Conservation (phyloP, 2,888 invertebrate species). For the Lithophane leautieri region DNA sequence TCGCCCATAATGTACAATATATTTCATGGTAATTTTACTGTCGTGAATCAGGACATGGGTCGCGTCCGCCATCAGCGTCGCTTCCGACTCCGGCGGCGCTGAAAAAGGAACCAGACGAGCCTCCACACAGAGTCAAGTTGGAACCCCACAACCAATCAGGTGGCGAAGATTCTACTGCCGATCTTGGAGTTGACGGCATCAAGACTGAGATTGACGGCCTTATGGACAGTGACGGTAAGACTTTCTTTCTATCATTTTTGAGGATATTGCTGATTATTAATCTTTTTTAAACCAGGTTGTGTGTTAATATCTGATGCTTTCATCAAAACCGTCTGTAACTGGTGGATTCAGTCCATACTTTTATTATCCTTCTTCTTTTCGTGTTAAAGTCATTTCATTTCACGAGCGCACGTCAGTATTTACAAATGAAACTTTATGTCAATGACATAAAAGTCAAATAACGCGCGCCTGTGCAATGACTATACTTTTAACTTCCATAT, state of each 20-base stretch:
- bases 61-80: slow-evolving; percentile 88
- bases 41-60: slow-evolving; percentile 83
- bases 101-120: slow-evolving; percentile 88
- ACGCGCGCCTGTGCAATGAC: too few relatives aligned
- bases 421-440: too few relatives aligned
- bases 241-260: not conserved
- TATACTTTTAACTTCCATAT: too few relatives aligned
- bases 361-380: too few relatives aligned
- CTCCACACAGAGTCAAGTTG: slow-evolving; percentile 86
- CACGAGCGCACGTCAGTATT: too few relatives aligned
- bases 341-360: too few relatives aligned
- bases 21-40: not conserved
- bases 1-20: not conserved
- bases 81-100: slow-evolving; percentile 88
- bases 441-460: too few relatives aligned
- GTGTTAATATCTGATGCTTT: too few relatives aligned
- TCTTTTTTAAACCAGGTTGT: too few relatives aligned
- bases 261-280: too few relatives aligned
- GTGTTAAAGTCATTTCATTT: too few relatives aligned
- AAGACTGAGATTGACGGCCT: slow-evolving; percentile 90
- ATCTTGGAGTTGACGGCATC: slow-evolving; percentile 88
- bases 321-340: too few relatives aligned
- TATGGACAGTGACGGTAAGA: slow-evolving; percentile 87
- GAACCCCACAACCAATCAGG: slow-evolving; percentile 85
- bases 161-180: slow-evolving; percentile 82